Percentiles rank a stretch among this genome's conserved stretches.
Evolutionary conservation across 2,888 invertebrate species (phyloP).

Genomic region (Ashinkailepas kermadecensis): DNA sequence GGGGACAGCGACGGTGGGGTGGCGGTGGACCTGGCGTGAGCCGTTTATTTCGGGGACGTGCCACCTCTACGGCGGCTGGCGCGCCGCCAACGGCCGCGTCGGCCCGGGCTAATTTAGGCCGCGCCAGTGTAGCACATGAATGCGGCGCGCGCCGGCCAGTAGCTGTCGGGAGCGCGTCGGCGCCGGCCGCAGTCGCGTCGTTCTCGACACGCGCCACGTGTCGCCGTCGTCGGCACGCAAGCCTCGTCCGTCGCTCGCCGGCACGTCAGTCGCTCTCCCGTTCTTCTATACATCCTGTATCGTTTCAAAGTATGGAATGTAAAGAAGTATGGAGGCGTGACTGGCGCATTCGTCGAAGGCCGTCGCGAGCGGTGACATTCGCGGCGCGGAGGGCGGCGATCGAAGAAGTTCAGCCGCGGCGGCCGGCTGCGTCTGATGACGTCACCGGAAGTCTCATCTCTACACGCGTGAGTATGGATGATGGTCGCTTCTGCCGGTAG

Average conservation of each 20-base stretch:
- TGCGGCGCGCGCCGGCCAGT: neutral
- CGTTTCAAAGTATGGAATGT: slow-evolving; percentile 10
- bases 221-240: neutral
- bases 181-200: neutral
- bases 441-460: too few relatives aligned
- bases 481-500: too few relatives aligned
- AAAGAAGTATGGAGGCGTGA: slow-evolving; percentile 17
- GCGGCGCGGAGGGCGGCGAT: too few relatives aligned
- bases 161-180: neutral
- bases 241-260: too few relatives aligned
- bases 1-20: neutral
- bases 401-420: too few relatives aligned
- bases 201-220: neutral
- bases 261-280: neutral
- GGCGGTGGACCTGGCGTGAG: neutral
- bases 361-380: too few relatives aligned
- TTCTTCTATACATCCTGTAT: slow-evolving; percentile 23
- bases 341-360: neutral
- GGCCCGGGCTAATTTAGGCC: neutral
- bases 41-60: neutral
- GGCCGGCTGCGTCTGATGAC: too few relatives aligned
- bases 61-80: neutral
- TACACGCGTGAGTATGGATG: too few relatives aligned
- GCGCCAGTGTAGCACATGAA: neutral
- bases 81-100: neutral